These are phyloP conservation scores for Colostygia pectinataria DNA, from an alignment of 2,888 invertebrate genomes.

Conservation along the genomic window DNA sequence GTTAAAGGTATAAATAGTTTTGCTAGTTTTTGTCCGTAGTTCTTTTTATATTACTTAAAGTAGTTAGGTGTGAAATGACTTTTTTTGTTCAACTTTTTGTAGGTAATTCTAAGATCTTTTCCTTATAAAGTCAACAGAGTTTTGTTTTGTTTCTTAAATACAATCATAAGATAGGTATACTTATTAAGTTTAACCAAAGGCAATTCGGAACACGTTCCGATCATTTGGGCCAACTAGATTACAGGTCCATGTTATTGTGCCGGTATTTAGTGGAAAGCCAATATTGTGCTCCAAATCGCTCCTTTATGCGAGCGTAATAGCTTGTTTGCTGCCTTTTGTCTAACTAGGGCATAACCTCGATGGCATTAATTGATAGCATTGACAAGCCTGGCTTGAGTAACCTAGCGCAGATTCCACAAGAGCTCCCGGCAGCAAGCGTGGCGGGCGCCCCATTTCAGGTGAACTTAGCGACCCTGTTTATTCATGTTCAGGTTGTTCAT, in stretches of 20 bases:
- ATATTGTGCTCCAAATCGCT: conserved; percentile 48
- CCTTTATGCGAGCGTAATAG: conserved; percentile 50
- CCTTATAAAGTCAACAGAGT: too few species aligned
- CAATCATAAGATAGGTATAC: too few species aligned
- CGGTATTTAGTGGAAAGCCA: conserved; percentile 45
- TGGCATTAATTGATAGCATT: conserved; percentile 73
- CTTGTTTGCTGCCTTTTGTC: conserved; percentile 63
- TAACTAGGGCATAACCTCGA: conserved; percentile 66
- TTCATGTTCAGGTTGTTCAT: conserved; percentile 29
- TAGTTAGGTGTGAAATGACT: not conserved
- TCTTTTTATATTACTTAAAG: too few species aligned
- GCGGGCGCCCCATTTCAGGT: conserved; percentile 33
- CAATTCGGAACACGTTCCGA: not conserved
- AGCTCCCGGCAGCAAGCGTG: conserved; percentile 24
- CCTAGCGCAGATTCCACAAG: conserved; percentile 46
- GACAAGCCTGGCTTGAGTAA: conserved; percentile 53
- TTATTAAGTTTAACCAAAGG: too few species aligned
- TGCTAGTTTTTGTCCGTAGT: not conserved
- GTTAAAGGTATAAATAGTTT: not conserved
- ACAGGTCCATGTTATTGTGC: conserved; percentile 33
- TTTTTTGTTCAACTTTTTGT: not conserved
- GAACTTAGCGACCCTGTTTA: conserved; percentile 34
- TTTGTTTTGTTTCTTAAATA: too few species aligned
- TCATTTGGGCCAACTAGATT: not conserved
- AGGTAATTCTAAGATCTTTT: not conserved